A percentile compares a stretch with the other conserved stretches of the same genome.
phyloP scores from a whole-genome alignment of 2,113 vertebrate genomes.

The Caranx melampygus region DNA sequence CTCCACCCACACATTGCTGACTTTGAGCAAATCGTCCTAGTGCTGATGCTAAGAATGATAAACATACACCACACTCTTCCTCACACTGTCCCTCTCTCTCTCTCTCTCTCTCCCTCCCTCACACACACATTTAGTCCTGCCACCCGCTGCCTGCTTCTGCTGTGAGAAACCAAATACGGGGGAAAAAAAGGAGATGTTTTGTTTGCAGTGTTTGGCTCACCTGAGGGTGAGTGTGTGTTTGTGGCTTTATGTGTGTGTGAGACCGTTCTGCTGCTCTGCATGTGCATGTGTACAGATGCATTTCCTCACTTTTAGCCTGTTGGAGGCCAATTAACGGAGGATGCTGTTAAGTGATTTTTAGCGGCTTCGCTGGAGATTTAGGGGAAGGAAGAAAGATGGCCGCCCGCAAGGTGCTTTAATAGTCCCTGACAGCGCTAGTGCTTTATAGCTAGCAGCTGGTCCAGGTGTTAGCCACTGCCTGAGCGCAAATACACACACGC shows the following conservation, averaged over 20 bases:
- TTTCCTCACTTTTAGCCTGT: constrained; percentile 39
- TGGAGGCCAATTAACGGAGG: constrained; percentile 72
- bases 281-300: constrained; percentile 44
- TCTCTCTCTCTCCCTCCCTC: background rate
- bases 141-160: constrained; percentile 34
- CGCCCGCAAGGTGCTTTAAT: constrained; percentile 74
- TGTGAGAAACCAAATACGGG: constrained; percentile 48
- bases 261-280: constrained; percentile 43
- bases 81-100: constrained; percentile 15
- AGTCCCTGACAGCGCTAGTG: constrained; percentile 64
- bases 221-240: constrained; percentile 47
- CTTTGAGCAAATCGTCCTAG: constrained; percentile 55
- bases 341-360: constrained; percentile 78
- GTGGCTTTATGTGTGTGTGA: constrained; percentile 51
- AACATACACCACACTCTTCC: constrained; percentile 48
- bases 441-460: constrained; percentile 78
- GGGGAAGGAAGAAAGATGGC: constrained; percentile 74
- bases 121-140: constrained; percentile 17
- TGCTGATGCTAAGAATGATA: constrained; percentile 65
- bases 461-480: constrained; percentile 74
- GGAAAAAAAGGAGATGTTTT: constrained; percentile 24
- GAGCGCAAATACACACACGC: constrained; percentile 32
- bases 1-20: constrained; percentile 56
- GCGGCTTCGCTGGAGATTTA: constrained; percentile 70
- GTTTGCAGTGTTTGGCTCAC: constrained; percentile 54